phyloP scores from a whole-genome alignment of 2,888 invertebrate species.

The Linyphia triangularis region DNA sequence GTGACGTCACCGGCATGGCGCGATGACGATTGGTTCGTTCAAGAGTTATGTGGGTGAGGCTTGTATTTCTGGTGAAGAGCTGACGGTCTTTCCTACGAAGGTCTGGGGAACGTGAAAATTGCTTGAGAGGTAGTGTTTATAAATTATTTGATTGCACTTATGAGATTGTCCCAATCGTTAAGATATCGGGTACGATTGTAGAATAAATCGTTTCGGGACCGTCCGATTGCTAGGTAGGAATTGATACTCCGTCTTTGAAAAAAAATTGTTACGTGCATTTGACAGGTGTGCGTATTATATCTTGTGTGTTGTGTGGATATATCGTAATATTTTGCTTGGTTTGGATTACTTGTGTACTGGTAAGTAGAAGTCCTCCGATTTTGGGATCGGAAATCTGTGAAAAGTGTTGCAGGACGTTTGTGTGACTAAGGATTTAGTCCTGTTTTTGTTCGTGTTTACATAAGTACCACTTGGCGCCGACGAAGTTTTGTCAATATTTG shows the following conservation, averaged over 20 bases:
- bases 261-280: not conserved
- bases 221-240: not conserved
- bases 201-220: not conserved
- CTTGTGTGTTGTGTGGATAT: constrained; percentile 15
- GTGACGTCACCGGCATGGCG: constrained; percentile 22
- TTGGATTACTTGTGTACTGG: constrained; percentile 17
- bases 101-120: constrained; percentile 58
- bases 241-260: not conserved
- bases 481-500: not conserved
- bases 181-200: constrained; percentile 2
- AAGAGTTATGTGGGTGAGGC: constrained; percentile 74
- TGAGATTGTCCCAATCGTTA: not conserved
- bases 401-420: not conserved
- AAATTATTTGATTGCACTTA: constrained; percentile 52
- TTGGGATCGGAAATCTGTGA: not conserved
- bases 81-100: constrained; percentile 52
- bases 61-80: constrained; percentile 65
- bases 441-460: constrained; percentile 29
- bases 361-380: constrained; percentile 8
- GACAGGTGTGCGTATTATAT: constrained; percentile 58
- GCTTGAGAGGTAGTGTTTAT: constrained; percentile 67
- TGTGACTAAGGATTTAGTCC: not conserved
- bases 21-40: constrained; percentile 49
- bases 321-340: not conserved
- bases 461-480: not conserved